These are phyloP conservation scores for Bombus superbus DNA, from an alignment of 1,140 invertebrate species.

Conservation along the genomic window DNA sequence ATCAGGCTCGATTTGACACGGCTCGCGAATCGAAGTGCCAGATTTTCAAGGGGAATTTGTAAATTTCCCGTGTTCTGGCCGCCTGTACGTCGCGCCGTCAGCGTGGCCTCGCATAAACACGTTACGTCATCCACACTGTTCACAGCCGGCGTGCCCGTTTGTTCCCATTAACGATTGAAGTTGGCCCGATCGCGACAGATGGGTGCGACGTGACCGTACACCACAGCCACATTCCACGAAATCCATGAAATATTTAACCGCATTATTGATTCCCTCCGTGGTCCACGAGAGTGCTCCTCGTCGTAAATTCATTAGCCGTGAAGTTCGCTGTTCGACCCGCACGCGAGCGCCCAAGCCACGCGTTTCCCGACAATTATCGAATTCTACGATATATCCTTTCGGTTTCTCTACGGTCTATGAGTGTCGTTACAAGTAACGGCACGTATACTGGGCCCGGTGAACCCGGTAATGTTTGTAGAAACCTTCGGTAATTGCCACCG, in stretches of 20 bases:
- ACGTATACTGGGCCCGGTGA: conserved; percentile 26
- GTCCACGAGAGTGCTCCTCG: conserved; percentile 72
- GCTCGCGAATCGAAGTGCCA: conserved; percentile 63
- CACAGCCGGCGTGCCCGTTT: conserved; percentile 71
- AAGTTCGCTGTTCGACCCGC: conserved; percentile 60
- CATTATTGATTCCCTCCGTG: conserved; percentile 77
- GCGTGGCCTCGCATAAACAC: conserved; percentile 71
- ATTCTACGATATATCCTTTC: conserved; percentile 64
- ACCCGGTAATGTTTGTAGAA: conserved; percentile 43
- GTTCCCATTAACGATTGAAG: conserved; percentile 79
- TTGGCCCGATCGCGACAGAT: conserved; percentile 78
- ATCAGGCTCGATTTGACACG: conserved; percentile 66
- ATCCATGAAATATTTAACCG: conserved; percentile 80
- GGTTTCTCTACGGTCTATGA: conserved; percentile 33
- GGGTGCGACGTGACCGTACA: conserved; percentile 76
- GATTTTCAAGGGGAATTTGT: conserved; percentile 75
- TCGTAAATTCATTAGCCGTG: conserved; percentile 75
- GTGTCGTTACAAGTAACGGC: conserved; percentile 51
- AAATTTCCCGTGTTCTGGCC: conserved; percentile 71
- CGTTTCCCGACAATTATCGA: conserved; percentile 66
- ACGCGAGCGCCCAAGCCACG: conserved; percentile 56
- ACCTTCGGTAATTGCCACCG: conserved; percentile 32
- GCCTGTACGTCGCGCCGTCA: conserved; percentile 44
- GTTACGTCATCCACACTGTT: conserved; percentile 68
- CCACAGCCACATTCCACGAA: conserved; percentile 76